Percentiles rank a stretch among this genome's conserved stretches.
phyloP scores from a whole-genome alignment of 2,113 vertebrate genomes.

The Mus musculus region DNA sequence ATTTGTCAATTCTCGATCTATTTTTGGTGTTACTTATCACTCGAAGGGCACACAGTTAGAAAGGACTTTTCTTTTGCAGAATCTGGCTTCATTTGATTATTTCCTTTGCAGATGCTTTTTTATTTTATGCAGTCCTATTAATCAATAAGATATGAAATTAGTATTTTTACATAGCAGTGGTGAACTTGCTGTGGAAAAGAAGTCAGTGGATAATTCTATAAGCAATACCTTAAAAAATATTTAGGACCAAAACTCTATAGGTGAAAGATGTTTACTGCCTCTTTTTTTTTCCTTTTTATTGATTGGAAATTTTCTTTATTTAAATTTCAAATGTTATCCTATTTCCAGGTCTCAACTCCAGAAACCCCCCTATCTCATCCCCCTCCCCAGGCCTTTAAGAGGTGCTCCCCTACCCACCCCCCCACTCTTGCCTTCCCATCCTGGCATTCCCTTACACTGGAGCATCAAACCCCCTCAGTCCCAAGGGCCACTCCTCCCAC shows the following conservation, averaged over 20 bases:
- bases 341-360: too few species aligned
- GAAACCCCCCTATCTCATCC: too few species aligned
- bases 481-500: too few species aligned
- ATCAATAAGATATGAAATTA: not conserved
- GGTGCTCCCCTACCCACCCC: too few species aligned
- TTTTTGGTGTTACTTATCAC: not conserved
- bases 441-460: too few species aligned
- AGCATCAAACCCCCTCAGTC: too few species aligned
- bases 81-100: not conserved
- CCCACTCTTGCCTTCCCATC: too few species aligned
- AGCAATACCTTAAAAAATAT: not conserved
- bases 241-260: not conserved
- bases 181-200: not conserved
- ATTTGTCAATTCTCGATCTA: too few species aligned
- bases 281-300: too few species aligned
- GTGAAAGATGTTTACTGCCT: not conserved
- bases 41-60: not conserved
- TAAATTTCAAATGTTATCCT: too few species aligned
- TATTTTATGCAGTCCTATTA: not conserved
- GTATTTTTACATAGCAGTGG: not conserved
- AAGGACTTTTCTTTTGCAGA: not conserved
- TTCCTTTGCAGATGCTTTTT: not conserved
- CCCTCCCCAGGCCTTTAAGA: too few species aligned
- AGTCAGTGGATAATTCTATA: not conserved
- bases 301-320: too few species aligned